These are phyloP conservation scores for Platysternon megacephalum DNA, from an alignment of 2,113 vertebrate species.

Conservation along the genomic window DNA sequence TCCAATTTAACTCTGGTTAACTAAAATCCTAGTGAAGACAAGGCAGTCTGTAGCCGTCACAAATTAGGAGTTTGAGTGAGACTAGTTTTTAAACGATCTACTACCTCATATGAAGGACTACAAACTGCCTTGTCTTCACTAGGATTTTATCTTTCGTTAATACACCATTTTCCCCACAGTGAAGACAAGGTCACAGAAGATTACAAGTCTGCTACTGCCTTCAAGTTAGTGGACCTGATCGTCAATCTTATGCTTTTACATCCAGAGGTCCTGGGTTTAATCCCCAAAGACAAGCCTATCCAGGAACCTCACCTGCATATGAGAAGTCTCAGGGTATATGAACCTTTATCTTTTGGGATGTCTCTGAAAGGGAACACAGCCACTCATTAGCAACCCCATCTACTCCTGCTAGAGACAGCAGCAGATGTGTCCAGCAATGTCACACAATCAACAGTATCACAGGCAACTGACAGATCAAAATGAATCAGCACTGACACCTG, in stretches of 20 bases:
- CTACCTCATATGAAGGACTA: too few relatives aligned
- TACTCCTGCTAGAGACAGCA: neutral
- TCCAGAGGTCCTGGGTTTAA: neutral
- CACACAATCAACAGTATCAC: neutral
- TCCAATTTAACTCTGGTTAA: accelerated
- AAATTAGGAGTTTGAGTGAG: too few relatives aligned
- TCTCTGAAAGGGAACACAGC: neutral
- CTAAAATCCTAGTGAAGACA: neutral
- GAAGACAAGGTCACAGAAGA: neutral
- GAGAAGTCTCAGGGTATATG: neutral
- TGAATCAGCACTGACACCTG: neutral
- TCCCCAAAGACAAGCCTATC: neutral
- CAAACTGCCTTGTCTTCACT: too few relatives aligned
- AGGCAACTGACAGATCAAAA: neutral
- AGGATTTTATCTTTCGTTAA: too few relatives aligned
- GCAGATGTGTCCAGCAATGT: neutral
- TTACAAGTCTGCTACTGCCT: neutral
- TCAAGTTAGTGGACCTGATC: neutral
- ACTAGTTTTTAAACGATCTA: too few relatives aligned
- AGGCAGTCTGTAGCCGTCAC: neutral
- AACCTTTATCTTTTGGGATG: neutral
- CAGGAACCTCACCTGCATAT: neutral
- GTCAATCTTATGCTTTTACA: neutral
- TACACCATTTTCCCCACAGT: neutral
- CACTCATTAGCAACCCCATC: neutral